Evolutionary conservation across 2,113 vertebrate genomes (phyloP).

Genomic region (Cephalopholis sonnerati): DNA sequence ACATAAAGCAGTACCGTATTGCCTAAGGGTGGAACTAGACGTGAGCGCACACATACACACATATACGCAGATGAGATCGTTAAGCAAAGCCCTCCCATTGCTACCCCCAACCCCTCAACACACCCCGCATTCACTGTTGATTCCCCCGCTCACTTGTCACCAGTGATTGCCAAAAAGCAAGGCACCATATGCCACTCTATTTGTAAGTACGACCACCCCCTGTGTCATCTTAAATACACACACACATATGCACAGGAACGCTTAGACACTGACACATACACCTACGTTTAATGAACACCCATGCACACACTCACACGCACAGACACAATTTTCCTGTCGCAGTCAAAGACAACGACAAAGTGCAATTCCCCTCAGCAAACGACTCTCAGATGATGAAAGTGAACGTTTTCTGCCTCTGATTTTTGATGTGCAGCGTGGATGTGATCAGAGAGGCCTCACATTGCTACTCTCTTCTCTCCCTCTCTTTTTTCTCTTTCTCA

Average conservation of each 20-base stretch:
- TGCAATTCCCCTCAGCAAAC: conserved; percentile 70
- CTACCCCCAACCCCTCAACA: conserved; percentile 69
- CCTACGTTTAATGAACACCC: conserved; percentile 27
- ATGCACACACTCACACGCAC: conserved; percentile 12
- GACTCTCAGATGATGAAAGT: conserved; percentile 82
- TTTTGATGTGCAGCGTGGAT: conserved; percentile 72
- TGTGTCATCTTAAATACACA: conserved; percentile 67
- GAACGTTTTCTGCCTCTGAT: conserved; percentile 75
- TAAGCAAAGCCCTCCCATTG: conserved; percentile 84
- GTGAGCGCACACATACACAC: conserved; percentile 28
- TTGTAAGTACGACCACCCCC: conserved; percentile 84
- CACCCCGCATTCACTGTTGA: conserved; percentile 72
- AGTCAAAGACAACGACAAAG: conserved; percentile 73
- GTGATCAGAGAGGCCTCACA: conserved; percentile 77
- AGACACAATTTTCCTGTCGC: conserved; percentile 59
- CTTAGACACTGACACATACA: conserved; percentile 38
- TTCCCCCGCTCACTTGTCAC: conserved; percentile 88
- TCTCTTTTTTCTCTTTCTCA: conserved; percentile 36
- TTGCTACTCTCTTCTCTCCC: conserved; percentile 40
- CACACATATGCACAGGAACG: conserved; percentile 35
- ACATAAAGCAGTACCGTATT: conserved; percentile 91
- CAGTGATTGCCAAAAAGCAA: conserved; percentile 90
- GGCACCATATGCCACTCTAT: conserved; percentile 90
- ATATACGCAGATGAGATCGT: conserved; percentile 85
- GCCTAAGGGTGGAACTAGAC: conserved; percentile 87